Conservation (phyloP, 92 coral and sea anemone species). For the Palythoa grandis region DNA sequence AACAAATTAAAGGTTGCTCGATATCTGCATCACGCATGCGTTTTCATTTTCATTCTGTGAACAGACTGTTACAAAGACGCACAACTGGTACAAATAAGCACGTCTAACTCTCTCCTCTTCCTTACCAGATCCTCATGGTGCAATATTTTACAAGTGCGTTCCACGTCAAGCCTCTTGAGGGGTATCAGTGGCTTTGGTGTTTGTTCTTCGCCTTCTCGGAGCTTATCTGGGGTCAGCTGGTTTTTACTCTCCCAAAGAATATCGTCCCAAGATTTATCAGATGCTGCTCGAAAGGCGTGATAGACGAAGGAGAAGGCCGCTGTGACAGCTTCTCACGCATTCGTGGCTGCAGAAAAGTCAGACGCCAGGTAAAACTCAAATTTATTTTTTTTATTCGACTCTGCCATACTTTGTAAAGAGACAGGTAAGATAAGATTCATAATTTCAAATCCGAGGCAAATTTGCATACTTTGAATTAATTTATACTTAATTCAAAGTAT, state of each 20-base stretch:
- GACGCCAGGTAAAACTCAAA: constrained; percentile 58
- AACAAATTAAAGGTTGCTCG: too few relatives aligned
- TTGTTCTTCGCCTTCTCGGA: constrained; percentile 82
- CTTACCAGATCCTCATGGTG: constrained; percentile 74
- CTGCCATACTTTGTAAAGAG: not conserved
- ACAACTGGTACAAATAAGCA: too few relatives aligned
- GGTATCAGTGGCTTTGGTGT: constrained; percentile 92
- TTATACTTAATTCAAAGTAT: too few relatives aligned
- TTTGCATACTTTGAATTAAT: too few relatives aligned
- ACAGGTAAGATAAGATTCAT: not conserved
- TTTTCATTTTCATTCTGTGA: too few relatives aligned
- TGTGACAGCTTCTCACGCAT: constrained; percentile 64
- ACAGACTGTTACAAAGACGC: too few relatives aligned
- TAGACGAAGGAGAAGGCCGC: constrained; percentile 55
- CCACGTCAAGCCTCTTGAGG: constrained; percentile 80
- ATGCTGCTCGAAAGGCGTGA: constrained; percentile 78
- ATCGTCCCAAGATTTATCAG: constrained; percentile 72
- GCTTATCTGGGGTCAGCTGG: constrained; percentile 87
- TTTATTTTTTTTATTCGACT: not conserved
- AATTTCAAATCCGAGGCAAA: not conserved
- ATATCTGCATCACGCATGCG: too few relatives aligned
- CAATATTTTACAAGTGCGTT: constrained; percentile 77
- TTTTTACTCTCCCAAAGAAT: constrained; percentile 77
- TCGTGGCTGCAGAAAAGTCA: constrained; percentile 74
- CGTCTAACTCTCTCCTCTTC: not conserved